phyloP scores from a whole-genome alignment of 2,888 invertebrate species.

The Osedax fenrisi region DNA sequence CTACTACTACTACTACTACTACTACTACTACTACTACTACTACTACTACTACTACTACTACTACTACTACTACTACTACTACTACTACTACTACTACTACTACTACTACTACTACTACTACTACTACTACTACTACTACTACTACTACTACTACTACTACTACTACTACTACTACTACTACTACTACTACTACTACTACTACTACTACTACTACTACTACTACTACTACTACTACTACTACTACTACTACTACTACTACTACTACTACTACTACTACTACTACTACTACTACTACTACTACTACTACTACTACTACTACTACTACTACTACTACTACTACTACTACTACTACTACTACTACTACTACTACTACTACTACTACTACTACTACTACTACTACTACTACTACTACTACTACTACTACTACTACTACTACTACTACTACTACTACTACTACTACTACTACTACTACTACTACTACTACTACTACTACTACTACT shows the following conservation, averaged over 20 bases:
- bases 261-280: constrained; percentile 4
- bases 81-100: background rate
- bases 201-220: background rate
- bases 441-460: constrained; percentile 37
- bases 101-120: background rate
- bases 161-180: background rate
- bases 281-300: constrained; percentile 6
- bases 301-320: constrained; percentile 3
- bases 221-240: background rate
- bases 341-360: background rate
- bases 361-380: background rate
- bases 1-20: constrained; percentile 32
- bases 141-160: background rate
- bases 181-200: background rate
- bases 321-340: constrained; percentile 3
- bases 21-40: constrained; percentile 32
- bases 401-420: background rate
- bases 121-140: background rate
- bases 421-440: background rate
- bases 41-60: constrained; percentile 24
- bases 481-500: constrained; percentile 32
- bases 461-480: constrained; percentile 36
- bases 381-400: background rate
- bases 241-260: background rate
- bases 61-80: background rate